Evolutionary conservation across 2,797 vertebrate species (phyloP).

Genomic region (Acridotheres tristis): DNA sequence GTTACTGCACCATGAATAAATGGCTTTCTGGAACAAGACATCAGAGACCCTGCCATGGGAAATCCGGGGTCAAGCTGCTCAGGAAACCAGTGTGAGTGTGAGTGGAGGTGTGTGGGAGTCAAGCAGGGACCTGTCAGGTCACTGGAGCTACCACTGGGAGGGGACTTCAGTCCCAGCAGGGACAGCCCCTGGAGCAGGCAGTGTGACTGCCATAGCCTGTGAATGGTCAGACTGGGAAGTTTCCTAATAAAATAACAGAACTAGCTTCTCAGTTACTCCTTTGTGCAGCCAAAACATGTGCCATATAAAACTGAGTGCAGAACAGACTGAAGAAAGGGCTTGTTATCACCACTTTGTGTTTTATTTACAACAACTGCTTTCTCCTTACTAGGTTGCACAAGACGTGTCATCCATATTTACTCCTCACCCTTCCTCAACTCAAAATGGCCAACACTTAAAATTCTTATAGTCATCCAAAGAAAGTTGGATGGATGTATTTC

Average conservation of each 20-base stretch:
- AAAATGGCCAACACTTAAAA: background rate
- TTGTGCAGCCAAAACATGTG: background rate
- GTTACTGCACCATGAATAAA: rapidly evolving
- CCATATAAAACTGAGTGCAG: background rate
- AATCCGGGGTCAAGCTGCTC: rapidly evolving
- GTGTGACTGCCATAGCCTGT: rapidly evolving
- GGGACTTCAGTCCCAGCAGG: rapidly evolving
- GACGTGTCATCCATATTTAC: rapidly evolving
- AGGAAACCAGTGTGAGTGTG: background rate
- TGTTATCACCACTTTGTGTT: background rate
- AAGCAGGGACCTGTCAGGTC: rapidly evolving
- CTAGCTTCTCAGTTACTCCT: background rate
- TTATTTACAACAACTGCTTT: background rate
- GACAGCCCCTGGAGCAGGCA: rapidly evolving
- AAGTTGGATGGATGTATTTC: background rate
- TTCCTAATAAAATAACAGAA: background rate
- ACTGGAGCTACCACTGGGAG: rapidly evolving
- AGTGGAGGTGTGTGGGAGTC: too few relatives aligned
- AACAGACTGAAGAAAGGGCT: background rate
- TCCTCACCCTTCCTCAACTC: background rate
- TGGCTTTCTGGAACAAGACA: rapidly evolving
- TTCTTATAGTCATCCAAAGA: background rate
- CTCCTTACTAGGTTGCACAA: background rate
- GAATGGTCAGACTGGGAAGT: rapidly evolving
- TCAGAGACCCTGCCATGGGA: rapidly evolving